These are phyloP conservation scores for Cephus rjabovi DNA, from an alignment of 2,888 invertebrate species.

Conservation along the genomic window DNA sequence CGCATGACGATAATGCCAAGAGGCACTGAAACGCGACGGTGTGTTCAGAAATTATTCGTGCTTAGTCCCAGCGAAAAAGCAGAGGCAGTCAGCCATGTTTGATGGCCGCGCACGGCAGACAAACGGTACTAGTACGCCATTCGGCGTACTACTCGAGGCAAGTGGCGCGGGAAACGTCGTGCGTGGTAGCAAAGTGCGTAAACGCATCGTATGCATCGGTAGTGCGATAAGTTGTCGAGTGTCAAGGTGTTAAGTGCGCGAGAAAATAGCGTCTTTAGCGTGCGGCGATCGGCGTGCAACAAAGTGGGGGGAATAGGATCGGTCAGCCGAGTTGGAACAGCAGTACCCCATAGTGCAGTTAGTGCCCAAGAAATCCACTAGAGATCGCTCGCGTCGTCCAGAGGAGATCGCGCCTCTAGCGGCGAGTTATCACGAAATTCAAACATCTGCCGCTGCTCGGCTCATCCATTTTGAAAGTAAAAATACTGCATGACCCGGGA, in stretches of 20 bases:
- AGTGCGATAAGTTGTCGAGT: not conserved
- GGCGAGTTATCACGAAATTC: conserved; percentile 32
- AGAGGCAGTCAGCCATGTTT: not conserved
- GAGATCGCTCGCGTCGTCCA: conserved; percentile 24
- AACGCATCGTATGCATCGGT: not conserved
- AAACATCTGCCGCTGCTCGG: conserved; percentile 37
- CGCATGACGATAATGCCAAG: not conserved
- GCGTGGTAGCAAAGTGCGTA: not conserved
- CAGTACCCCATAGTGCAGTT: not conserved
- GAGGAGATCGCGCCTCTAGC: conserved; percentile 33
- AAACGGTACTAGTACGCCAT: not conserved
- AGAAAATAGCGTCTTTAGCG: conserved; percentile 1
- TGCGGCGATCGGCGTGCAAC: conserved; percentile 9
- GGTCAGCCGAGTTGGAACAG: not conserved
- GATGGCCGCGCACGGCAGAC: not conserved
- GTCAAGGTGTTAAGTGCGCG: conserved; percentile 1
- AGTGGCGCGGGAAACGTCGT: not conserved
- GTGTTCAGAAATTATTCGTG: not conserved
- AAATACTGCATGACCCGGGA: conserved; percentile 58
- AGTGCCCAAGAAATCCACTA: conserved; percentile 9
- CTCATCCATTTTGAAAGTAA: conserved; percentile 60
- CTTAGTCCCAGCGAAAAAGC: not conserved
- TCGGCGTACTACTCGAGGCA: not conserved
- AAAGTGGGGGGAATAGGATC: not conserved
- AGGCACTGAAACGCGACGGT: not conserved